phyloP scores from a whole-genome alignment of 2,113 vertebrate species.

The Lagopus muta region DNA sequence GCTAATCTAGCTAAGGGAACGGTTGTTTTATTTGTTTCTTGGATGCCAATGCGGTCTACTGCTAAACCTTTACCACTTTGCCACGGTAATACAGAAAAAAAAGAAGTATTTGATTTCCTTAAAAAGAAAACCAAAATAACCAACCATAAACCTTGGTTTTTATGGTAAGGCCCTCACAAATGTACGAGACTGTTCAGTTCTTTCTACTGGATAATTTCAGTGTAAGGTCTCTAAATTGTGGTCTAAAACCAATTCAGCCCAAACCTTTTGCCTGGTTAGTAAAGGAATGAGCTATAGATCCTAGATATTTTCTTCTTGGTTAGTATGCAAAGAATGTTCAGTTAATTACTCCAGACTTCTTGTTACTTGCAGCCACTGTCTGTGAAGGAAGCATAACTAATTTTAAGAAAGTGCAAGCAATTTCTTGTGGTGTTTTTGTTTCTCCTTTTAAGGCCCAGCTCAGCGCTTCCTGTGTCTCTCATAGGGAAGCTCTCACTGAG shows the following conservation, averaged over 20 bases:
- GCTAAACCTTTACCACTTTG: background rate
- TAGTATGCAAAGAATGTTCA: constrained; percentile 48
- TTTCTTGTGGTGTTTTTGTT: background rate
- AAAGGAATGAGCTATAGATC: constrained; percentile 9
- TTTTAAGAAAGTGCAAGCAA: background rate
- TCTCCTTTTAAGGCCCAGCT: background rate
- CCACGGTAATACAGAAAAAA: background rate
- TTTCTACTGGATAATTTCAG: constrained; percentile 21
- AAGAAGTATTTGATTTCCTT: constrained; percentile 10
- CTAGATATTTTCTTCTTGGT: constrained; percentile 25
- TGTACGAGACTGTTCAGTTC: background rate
- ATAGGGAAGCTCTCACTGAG: background rate
- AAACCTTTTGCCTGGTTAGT: constrained; percentile 9
- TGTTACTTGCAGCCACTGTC: constrained; percentile 6
- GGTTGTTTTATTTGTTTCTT: background rate
- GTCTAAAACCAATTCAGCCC: background rate
- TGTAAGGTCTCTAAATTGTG: background rate
- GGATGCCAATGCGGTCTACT: background rate
- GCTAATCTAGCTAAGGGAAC: background rate
- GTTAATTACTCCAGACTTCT: constrained; percentile 45
- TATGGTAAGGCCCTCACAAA: background rate
- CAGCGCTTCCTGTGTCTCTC: background rate
- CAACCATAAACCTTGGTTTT: background rate
- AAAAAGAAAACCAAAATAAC: background rate
- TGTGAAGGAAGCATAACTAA: background rate